Percentiles rank a stretch among this genome's conserved stretches.
These are phyloP conservation scores for Ornithoptera alexandrae DNA, from an alignment of 2,888 invertebrate genomes.

Conservation along the genomic window DNA sequence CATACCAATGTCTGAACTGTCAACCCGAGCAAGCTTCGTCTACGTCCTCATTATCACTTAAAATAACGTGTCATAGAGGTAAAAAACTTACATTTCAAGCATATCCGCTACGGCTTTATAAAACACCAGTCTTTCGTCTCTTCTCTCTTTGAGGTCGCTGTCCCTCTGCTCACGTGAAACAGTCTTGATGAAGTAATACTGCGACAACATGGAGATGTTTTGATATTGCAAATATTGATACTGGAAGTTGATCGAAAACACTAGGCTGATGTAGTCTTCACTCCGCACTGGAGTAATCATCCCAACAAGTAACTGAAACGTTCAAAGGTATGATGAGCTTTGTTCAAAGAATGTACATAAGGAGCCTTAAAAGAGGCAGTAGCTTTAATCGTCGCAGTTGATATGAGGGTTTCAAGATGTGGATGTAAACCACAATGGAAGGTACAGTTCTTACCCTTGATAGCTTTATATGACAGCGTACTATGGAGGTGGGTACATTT, in stretches of 20 bases:
- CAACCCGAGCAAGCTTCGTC: too few species aligned
- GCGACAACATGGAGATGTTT: conserved; percentile 73
- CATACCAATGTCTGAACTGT: too few species aligned
- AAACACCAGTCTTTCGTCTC: conserved; percentile 61
- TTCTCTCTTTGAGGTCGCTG: conserved; percentile 49
- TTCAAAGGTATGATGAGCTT: too few species aligned
- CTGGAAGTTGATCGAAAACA: conserved; percentile 82
- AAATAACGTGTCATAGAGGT: too few species aligned
- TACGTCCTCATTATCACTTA: too few species aligned
- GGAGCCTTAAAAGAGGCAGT: too few species aligned
- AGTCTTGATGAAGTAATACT: conserved; percentile 69
- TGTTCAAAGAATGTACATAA: too few species aligned
- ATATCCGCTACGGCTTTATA: conserved; percentile 60
- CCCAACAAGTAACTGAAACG: conserved; percentile 80
- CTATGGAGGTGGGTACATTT: too few species aligned
- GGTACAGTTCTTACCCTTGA: too few species aligned
- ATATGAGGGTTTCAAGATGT: too few species aligned
- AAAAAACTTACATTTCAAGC: conserved; percentile 52
- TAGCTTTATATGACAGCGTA: too few species aligned
- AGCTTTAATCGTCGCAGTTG: background rate
- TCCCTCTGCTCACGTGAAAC: conserved; percentile 65
- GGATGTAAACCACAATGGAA: too few species aligned
- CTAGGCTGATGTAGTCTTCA: conserved; percentile 73
- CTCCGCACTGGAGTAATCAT: conserved; percentile 79
- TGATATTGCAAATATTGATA: conserved; percentile 81